phyloP scores from a whole-genome alignment of 2,797 vertebrate genomes.

The Melanotaenia parkinsoni region DNA sequence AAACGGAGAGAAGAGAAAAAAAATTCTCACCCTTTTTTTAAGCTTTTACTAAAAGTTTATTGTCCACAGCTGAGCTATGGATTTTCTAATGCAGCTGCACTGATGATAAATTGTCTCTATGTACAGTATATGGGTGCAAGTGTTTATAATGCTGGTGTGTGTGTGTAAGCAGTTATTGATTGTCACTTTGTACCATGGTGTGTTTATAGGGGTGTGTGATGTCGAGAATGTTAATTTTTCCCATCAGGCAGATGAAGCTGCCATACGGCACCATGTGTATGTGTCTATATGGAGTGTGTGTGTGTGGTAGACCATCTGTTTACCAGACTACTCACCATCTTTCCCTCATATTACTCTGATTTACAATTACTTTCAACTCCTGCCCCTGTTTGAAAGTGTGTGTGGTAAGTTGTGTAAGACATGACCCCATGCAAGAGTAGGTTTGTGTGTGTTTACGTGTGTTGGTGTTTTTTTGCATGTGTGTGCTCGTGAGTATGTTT shows the following conservation, averaged over 20 bases:
- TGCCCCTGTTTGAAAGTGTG: slow-evolving; percentile 70
- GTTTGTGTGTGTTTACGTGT: slow-evolving; percentile 30
- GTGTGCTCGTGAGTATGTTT: slow-evolving; percentile 37
- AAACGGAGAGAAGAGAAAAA: slow-evolving; percentile 13
- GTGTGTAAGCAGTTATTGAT: slow-evolving; percentile 55
- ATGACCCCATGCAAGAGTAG: slow-evolving; percentile 47
- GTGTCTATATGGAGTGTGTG: slow-evolving; percentile 40
- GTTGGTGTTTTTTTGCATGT: slow-evolving; percentile 13
- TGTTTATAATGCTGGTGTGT: slow-evolving; percentile 25
- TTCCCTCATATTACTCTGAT: slow-evolving; percentile 79
- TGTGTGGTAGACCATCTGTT: slow-evolving; percentile 78
- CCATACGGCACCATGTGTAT: slow-evolving; percentile 58
- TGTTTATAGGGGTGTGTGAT: slow-evolving; percentile 69
- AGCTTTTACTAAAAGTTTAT: slow-evolving; percentile 33
- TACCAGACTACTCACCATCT: slow-evolving; percentile 74
- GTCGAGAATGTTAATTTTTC: slow-evolving; percentile 72
- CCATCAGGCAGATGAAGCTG: slow-evolving; percentile 67
- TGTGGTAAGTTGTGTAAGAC: slow-evolving; percentile 70
- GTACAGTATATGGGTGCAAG: slow-evolving; percentile 14
- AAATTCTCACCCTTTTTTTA: slow-evolving; percentile 4
- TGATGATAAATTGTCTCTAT: slow-evolving; percentile 40
- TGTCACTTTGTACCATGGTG: slow-evolving; percentile 65
- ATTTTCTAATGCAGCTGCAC: slow-evolving; percentile 24
- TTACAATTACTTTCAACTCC: slow-evolving; percentile 80
- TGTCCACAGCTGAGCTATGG: slow-evolving; percentile 13